Percentiles rank a stretch among this genome's conserved stretches.
These are phyloP conservation scores for Phoebastria nigripes DNA, from an alignment of 2,797 vertebrate genomes.

Conservation along the genomic window DNA sequence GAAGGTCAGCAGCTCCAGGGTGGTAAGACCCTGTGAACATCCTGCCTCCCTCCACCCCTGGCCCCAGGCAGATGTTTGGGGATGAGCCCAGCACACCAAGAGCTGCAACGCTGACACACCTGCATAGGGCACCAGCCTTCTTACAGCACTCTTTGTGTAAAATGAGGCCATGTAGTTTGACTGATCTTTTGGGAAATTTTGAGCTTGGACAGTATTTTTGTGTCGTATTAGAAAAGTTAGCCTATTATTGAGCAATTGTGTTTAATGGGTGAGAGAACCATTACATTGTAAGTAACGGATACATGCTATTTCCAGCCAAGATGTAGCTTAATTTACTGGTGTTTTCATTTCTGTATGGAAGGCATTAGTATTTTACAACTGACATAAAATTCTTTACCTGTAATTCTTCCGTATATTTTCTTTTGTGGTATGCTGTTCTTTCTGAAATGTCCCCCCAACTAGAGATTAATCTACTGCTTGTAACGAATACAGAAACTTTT, in stretches of 20 bases:
- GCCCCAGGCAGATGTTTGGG: background rate
- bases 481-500: background rate
- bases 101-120: background rate
- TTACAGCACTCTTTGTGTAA: background rate
- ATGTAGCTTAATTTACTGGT: background rate
- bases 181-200: background rate
- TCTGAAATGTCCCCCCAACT: background rate
- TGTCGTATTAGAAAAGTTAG: background rate
- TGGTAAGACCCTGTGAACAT: background rate
- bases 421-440: background rate
- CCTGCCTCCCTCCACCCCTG: background rate
- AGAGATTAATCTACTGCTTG: background rate
- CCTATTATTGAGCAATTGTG: background rate
- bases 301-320: background rate
- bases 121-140: background rate
- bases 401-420: background rate
- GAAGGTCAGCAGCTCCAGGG: background rate
- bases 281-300: background rate
- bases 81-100: background rate
- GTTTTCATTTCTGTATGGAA: background rate
- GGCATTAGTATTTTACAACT: background rate
- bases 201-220: background rate
- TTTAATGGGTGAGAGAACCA: background rate
- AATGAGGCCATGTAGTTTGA: background rate
- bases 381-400: background rate